Evolutionary conservation across 2,888 invertebrate species (phyloP).

Genomic region (Ectemnius lituratus): DNA sequence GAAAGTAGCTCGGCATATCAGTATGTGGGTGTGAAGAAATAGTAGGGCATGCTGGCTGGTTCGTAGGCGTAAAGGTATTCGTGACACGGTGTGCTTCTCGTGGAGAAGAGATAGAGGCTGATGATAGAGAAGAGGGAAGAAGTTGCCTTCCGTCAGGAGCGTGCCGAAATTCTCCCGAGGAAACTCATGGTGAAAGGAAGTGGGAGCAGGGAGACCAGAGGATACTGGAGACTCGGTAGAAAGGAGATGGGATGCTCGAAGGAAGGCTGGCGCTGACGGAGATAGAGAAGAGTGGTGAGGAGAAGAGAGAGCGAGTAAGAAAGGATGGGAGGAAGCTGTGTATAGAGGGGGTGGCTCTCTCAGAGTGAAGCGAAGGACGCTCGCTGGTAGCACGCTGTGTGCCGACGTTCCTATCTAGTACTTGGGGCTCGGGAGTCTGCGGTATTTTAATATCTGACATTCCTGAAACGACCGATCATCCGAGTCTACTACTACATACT

Average conservation of each 20-base stretch:
- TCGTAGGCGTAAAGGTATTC: too few relatives aligned
- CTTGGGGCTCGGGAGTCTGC: conserved; percentile 69
- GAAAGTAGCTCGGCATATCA: too few relatives aligned
- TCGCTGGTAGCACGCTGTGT: conserved; percentile 30
- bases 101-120: neutral
- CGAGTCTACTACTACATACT: conserved; percentile 49
- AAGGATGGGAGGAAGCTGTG: conserved; percentile 3
- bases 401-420: conserved; percentile 50
- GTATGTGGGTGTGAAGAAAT: too few relatives aligned
- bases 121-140: conserved; percentile 2
- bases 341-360: conserved; percentile 4
- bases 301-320: conserved; percentile 41
- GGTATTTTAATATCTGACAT: conserved; percentile 78
- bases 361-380: conserved; percentile 39
- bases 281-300: conserved; percentile 27
- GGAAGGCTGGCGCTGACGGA: conserved; percentile 45
- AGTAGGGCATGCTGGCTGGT: too few relatives aligned
- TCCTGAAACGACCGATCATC: conserved; percentile 74
- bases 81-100: neutral
- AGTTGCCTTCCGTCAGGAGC: neutral
- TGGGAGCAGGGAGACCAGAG: neutral
- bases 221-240: neutral
- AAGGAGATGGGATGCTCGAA: conserved; percentile 3
- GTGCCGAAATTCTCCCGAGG: conserved; percentile 30
- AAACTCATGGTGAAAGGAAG: conserved; percentile 24